Evolutionary conservation across 2,888 invertebrate species (phyloP), one percentile per base, ranked within the genome.

Genomic region (Volucella inflata): DNA sequence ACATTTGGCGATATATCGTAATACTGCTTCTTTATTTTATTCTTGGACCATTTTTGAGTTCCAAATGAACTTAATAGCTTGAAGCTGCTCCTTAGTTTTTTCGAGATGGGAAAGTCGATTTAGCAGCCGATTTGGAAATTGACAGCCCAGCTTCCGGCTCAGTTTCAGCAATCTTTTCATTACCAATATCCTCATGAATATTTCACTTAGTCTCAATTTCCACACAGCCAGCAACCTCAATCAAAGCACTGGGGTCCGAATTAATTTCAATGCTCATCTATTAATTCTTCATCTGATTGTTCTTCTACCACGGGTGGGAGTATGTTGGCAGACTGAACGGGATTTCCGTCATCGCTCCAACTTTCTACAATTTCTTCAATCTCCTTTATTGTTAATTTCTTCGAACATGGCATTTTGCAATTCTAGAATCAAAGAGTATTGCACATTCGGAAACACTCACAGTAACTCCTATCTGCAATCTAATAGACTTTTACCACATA

Each of bases 401-500:
- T n/a, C n/a, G n/a, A n/a, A n/a, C n/a, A n/a, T n/a, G n/a, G n/a
- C n/a, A n/a, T n/a, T n/a, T n/a, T n/a, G n/a, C n/a, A n/a, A n/a
- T n/a, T n/a, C n/a, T n/a, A n/a, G 46, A 46, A 46, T 46, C 46
- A n/a, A 46, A 46, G 9, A 46, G n/a, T 46, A 46, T 12, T 46
- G n/a, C 46, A 46, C 46, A 8, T n/a, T 46, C 46, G 46, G n/a
- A 46, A n/a, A n/a, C n/a, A n/a, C n/a, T n/a, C n/a, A n/a, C n/a
- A n/a, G n/a, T n/a, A 46, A 8, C 9, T 12, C 46, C 9, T n/a
- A 46, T 46, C 46, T n/a, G n/a, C 9, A 46, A 46, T 46, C 3
- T 12, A 46, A 12, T n/a, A 12, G n/a, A 12, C 8, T 50, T 9
- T 6, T 50, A 16, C 12, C 36, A 36, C 8, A 83, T 93, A 93